Percentiles rank a stretch among this genome's conserved stretches.
Evolutionary conservation across 2,113 vertebrate genomes (phyloP).

Genomic region (Poeciliopsis retropinna): DNA sequence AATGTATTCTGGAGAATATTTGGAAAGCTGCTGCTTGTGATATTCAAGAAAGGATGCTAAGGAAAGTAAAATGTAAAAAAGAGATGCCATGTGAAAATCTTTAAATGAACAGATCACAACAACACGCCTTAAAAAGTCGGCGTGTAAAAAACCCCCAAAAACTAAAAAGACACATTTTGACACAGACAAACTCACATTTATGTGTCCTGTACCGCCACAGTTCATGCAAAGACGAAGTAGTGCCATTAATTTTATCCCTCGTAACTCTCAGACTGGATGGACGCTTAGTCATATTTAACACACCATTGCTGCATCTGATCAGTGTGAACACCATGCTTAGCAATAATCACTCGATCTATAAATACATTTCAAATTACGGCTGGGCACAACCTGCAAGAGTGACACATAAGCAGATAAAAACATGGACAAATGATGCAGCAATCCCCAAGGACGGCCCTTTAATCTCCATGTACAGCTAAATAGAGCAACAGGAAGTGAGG

Average conservation of each 20-base stretch:
- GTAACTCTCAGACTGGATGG: constrained; percentile 5
- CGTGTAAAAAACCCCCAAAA: no score
- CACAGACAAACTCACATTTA: not conserved
- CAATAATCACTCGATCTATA: constrained; percentile 40
- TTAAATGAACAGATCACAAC: no score
- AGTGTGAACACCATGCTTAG: constrained; percentile 20
- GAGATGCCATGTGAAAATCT: no score
- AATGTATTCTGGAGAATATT: no score
- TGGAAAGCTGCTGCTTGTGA: no score
- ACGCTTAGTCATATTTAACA: constrained; percentile 27
- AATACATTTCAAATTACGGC: constrained; percentile 50
- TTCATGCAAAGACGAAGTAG: not conserved
- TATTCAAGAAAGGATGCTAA: no score
- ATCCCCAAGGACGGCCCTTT: constrained; percentile 1
- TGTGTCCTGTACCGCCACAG: not conserved
- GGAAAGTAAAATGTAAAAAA: no score
- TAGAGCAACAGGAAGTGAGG: constrained; percentile 25
- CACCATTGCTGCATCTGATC: constrained; percentile 26
- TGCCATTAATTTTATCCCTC: not conserved
- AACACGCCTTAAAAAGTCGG: no score
- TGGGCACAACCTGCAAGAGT: not conserved
- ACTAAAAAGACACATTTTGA: not conserved
- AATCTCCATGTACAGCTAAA: constrained; percentile 14
- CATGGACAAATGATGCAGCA: constrained; percentile 36
- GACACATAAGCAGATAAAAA: constrained; percentile 45